phyloP scores from a whole-genome alignment of 2,113 vertebrate species.

The Phylloscopus trochilus region DNA sequence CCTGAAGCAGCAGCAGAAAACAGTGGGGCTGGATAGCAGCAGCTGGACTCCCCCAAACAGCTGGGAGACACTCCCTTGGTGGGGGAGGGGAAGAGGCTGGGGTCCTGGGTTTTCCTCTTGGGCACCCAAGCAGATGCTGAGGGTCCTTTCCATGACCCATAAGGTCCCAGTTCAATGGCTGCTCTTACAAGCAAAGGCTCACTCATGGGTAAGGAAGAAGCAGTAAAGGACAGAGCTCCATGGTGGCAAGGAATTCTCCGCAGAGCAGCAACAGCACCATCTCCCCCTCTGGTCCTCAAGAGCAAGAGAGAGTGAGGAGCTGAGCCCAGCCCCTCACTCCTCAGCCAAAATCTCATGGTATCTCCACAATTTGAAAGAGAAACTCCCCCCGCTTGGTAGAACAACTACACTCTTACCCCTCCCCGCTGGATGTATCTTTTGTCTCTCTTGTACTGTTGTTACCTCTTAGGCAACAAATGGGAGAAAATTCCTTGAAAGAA shows the following conservation, averaged over 20 bases:
- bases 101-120: not conserved
- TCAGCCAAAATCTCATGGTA: rapidly evolving
- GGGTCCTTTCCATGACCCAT: not conserved
- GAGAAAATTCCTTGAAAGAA: not conserved
- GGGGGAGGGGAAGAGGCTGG: not conserved
- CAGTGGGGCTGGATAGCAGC: rapidly evolving
- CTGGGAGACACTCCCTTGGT: rapidly evolving
- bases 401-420: not conserved
- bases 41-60: not conserved
- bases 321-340: not conserved
- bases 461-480: not conserved
- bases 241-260: not conserved
- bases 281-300: rapidly evolving
- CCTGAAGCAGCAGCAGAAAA: not conserved
- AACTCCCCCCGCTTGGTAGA: not conserved
- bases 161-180: not conserved
- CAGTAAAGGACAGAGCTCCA: rapidly evolving
- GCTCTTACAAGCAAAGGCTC: not conserved
- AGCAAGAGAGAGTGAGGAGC: not conserved
- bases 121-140: not conserved
- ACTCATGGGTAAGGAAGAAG: rapidly evolving
- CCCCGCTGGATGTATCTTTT: not conserved
- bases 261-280: not conserved
- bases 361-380: not conserved
- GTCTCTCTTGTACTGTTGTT: not conserved